Percentiles rank a stretch among this genome's conserved stretches.
phyloP scores from a whole-genome alignment of 2,113 vertebrate species.

The Glareola pratincola region DNA sequence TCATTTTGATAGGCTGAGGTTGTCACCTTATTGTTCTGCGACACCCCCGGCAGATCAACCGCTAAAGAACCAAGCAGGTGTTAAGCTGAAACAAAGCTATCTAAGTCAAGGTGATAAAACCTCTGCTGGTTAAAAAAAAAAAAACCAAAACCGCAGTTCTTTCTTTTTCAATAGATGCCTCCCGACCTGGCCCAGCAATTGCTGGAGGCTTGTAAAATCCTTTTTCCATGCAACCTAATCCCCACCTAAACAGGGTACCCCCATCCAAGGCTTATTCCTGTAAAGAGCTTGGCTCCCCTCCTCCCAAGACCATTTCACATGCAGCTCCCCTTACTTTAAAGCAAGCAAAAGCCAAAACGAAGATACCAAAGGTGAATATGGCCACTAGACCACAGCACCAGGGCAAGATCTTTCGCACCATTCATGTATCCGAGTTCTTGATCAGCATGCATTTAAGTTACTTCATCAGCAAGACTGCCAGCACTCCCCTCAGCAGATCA shows the following conservation, averaged over 20 bases:
- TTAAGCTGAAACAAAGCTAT: slow-evolving; percentile 19
- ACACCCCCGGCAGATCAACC: neutral
- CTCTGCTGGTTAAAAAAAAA: neutral
- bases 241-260: neutral
- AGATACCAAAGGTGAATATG: neutral
- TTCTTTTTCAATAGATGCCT: neutral
- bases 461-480: neutral
- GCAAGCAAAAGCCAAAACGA: neutral
- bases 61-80: neutral
- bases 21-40: slow-evolving; percentile 36
- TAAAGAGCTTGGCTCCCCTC: neutral
- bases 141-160: rapidly evolving
- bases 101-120: neutral
- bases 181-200: neutral
- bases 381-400: neutral
- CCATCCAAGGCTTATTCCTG: neutral
- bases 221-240: neutral
- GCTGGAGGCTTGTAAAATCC: neutral
- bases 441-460: rapidly evolving
- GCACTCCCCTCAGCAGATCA: neutral
- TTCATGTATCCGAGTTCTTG: rapidly evolving
- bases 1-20: slow-evolving; percentile 39
- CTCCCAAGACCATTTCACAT: rapidly evolving
- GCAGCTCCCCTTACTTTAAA: neutral
- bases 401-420: neutral